Evolutionary conservation across 2,797 vertebrate genomes (phyloP), one percentile per base, ranked within the genome.

Genomic region (Hyperoplus lanceolatus): DNA sequence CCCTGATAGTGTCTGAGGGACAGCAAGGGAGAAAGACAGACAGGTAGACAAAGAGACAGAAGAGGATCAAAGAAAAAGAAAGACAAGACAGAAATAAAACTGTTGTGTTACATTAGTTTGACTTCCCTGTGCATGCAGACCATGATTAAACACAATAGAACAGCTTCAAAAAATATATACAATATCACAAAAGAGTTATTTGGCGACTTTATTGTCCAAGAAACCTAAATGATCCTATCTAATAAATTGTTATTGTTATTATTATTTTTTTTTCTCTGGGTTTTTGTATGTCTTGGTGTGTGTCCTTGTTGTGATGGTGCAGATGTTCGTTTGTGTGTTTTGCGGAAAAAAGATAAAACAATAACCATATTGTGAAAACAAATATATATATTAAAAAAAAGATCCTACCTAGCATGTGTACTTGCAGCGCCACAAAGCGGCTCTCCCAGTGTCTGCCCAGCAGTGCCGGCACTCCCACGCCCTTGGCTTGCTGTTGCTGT

Each of bases 321-420:
- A 29, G 29, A 29, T 29, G 29, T 29, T 29, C 29, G 29, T 29
- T 29, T 29, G 29, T 29, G 29, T 29, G 29, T 29, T 29, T 29
- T 29, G 29, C 3, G 29, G 29, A 29, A 29, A 29, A 29, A 29
- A 29, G 3, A 29, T 29, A 29, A 29, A 29, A 29, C 29, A 29
- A 29, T 29, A 29, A 29, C 29, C 29, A 29, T 29, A 29, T 29
- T 29, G 29, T 29, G 29, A 29, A 29, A 29, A 29, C 21, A 29
- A 29, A 29, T 29, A 29, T 29, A 29, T 29, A 29, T 29, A 29
- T 29, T 21, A 21, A 29, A 29, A 29, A 29, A 29, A 29, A 29
- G n/a, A 77, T 14, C 95, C 92, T 90, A 99, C 98, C 97, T 55
- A 99, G 92, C 98, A 99, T 99, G 87, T 97, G 95, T 13, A 99